Evolutionary conservation across 2,888 invertebrate genomes (phyloP), one percentile per base, ranked within the genome.

Genomic region (Margaritifera margaritifera): DNA sequence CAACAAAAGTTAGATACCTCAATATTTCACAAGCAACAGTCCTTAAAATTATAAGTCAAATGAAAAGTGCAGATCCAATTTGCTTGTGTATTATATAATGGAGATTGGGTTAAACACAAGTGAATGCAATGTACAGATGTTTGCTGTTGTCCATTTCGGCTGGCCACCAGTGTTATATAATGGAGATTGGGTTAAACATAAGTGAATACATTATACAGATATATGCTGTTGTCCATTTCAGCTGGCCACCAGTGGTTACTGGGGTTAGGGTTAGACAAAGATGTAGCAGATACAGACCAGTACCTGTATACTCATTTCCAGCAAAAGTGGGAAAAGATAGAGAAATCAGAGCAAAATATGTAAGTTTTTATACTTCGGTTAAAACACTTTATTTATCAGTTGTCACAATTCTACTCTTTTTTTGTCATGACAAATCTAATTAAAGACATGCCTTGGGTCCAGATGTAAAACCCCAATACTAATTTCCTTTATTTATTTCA

Each of bases 211-310:
- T 42, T 42, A 2, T 42, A 42, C 42, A 11, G 42, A 11, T 42
- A 1, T 42, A 1, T 42, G 42, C 42, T 42, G 8, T 42, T 42
- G 8, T 42, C 42, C 64, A 42, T 89, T 89, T 58, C 85, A 92
- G 93, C 92, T 84, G 93, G 93, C 76, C 92, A 91, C 82, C 93
- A 93, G 85, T 94, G 94, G 93, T 89, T 93, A 69, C 91, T 92
- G 77, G 93, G 93, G 4, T 90, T 94, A 80, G 90, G 91, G 68
- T 90, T 94, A 69, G 93, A 94, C 52, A 91, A 92, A 67, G 92
- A 93, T 75, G 92, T 93, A 42, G 91, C 93, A n/a, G 94, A 94
- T 81, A 92, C 93, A 69, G 95, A 95, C 89, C 90, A 93, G 75
- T 93, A 93, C 86, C 90, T 94, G 70, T 92, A 93, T 85, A 93